A percentile compares a stretch with the other conserved stretches of the same genome.
These are phyloP conservation scores for Lochmaea capreae DNA, from an alignment of 2,888 invertebrate species.

Conservation along the genomic window DNA sequence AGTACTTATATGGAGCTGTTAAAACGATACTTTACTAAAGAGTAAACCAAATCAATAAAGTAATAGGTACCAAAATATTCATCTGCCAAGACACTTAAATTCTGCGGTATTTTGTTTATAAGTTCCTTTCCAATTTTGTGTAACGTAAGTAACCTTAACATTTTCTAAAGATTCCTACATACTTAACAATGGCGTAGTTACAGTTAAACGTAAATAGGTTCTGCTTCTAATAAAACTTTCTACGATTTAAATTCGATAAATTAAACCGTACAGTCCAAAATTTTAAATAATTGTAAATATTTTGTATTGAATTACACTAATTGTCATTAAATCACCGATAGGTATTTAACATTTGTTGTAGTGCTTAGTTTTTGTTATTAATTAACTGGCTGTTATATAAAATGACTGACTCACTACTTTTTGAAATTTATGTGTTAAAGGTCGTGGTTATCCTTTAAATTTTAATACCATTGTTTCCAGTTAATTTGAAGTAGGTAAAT, in stretches of 20 bases:
- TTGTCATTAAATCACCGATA: too few relatives aligned
- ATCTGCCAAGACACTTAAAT: not conserved
- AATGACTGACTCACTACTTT: not conserved
- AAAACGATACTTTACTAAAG: not conserved
- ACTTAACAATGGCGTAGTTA: conserved; percentile 6
- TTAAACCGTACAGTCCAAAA: not conserved
- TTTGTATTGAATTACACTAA: too few relatives aligned
- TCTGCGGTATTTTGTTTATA: not conserved
- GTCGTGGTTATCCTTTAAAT: not conserved
- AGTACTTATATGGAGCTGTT: not conserved
- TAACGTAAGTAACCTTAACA: conserved; percentile 1
- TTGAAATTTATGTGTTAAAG: not conserved
- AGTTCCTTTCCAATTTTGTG: not conserved
- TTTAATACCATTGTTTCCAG: not conserved
- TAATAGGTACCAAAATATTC: not conserved
- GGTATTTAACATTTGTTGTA: too few relatives aligned
- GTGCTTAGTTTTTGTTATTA: not conserved
- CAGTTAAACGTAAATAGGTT: not conserved
- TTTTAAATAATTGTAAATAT: not conserved
- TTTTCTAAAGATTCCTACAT: not conserved
- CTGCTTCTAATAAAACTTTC: not conserved
- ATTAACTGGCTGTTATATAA: not conserved
- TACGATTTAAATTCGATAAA: not conserved
- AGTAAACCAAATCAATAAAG: conserved; percentile 15
- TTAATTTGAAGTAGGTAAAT: not conserved